phyloP scores from a whole-genome alignment of 2,797 vertebrate genomes.

The Rhinatrema bivittatum region DNA sequence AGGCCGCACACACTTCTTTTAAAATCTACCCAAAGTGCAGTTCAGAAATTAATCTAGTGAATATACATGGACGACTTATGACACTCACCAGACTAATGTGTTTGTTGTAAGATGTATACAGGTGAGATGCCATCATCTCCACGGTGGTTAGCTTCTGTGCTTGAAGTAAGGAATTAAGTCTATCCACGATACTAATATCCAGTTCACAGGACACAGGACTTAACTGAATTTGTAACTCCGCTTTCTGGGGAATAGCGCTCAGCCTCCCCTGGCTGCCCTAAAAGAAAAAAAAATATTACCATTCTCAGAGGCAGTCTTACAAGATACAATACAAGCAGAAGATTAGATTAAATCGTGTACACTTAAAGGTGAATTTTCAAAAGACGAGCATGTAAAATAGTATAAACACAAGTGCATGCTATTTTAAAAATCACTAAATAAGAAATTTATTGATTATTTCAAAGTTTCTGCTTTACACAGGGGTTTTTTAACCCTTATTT shows the following conservation, averaged over 20 bases:
- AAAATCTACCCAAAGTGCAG: too few relatives aligned
- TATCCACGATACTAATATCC: constrained; percentile 96
- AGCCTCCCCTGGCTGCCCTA: constrained; percentile 89
- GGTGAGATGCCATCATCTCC: constrained; percentile 95
- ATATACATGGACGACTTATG: too few relatives aligned
- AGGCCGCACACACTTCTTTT: too few relatives aligned
- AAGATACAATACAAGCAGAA: constrained; percentile 2
- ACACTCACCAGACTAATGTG: constrained; percentile 84
- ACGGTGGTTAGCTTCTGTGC: constrained; percentile 86
- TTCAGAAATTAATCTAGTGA: too few relatives aligned
- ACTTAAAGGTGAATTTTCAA: background rate
- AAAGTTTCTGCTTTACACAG: too few relatives aligned
- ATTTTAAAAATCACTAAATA: too few relatives aligned
- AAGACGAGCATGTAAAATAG: too few relatives aligned
- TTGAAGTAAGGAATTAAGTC: constrained; percentile 92
- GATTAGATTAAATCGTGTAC: too few relatives aligned
- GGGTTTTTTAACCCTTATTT: too few relatives aligned
- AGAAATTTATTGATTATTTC: too few relatives aligned
- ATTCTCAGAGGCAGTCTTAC: background rate
- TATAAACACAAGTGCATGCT: too few relatives aligned
- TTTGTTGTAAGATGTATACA: constrained; percentile 95
- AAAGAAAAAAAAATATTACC: constrained; percentile 1
- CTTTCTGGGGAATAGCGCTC: constrained; percentile 84
- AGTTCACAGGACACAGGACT: constrained; percentile 74
- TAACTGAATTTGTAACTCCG: constrained; percentile 85